phyloP scores from a whole-genome alignment of 2,888 invertebrate species.

The Cerastis leucographa region DNA sequence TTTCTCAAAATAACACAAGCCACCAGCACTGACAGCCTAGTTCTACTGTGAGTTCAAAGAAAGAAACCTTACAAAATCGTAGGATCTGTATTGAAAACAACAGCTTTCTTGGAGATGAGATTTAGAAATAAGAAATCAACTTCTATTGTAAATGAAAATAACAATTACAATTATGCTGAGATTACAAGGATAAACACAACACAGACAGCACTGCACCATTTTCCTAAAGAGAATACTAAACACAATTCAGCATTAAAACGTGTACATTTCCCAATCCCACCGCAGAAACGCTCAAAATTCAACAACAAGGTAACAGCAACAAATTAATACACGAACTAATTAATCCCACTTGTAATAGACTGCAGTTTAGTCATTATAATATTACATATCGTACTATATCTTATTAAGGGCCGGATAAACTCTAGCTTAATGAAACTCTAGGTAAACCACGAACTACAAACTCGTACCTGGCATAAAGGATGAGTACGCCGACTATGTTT shows the following conservation, averaged over 20 bases:
- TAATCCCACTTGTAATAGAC: slow-evolving; percentile 35
- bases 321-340: slow-evolving; percentile 48
- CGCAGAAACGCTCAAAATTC: neutral
- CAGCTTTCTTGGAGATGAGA: neutral
- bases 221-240: neutral
- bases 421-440: slow-evolving; percentile 64
- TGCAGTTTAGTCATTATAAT: slow-evolving; percentile 57
- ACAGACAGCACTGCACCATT: neutral
- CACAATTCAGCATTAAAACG: neutral
- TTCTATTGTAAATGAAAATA: neutral
- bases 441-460: slow-evolving; percentile 67
- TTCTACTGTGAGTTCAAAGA: too few relatives aligned
- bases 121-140: neutral
- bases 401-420: slow-evolving; percentile 63
- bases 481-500: slow-evolving; percentile 65
- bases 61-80: neutral
- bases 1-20: neutral
- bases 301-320: slow-evolving; percentile 25
- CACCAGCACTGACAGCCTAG: neutral
- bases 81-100: neutral
- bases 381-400: slow-evolving; percentile 56
- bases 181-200: neutral
- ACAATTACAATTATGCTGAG: neutral
- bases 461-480: slow-evolving; percentile 68
- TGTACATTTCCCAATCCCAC: neutral